Evolutionary conservation across 2,113 vertebrate genomes (phyloP).

Genomic region (Melospiza georgiana): DNA sequence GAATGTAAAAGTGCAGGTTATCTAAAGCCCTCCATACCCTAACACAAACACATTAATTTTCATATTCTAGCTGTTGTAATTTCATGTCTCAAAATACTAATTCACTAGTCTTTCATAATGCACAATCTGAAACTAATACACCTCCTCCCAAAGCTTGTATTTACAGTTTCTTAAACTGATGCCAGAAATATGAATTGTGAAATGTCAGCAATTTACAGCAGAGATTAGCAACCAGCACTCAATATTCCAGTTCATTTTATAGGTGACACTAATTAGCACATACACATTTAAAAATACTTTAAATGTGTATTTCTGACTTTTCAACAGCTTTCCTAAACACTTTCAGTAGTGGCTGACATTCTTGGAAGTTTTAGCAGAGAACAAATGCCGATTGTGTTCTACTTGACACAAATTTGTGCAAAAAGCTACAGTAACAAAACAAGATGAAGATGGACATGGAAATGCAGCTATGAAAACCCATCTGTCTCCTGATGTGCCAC

Average conservation of each 20-base stretch:
- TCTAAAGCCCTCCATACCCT: not conserved
- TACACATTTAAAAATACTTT: not conserved
- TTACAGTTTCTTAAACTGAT: conserved; percentile 4
- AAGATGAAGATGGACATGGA: not conserved
- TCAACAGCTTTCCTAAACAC: not conserved
- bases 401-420: not conserved
- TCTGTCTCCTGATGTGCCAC: not conserved
- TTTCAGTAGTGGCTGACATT: not conserved
- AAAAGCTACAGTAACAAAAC: not conserved
- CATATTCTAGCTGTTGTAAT: not conserved
- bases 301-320: not conserved
- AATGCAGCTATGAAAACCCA: not conserved
- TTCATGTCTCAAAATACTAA: not conserved
- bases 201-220: not conserved
- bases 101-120: conserved; percentile 3
- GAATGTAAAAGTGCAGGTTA: not conserved
- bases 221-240: not conserved
- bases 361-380: not conserved
- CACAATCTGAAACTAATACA: not conserved
- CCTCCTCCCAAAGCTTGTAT: conserved; percentile 10
- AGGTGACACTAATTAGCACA: not conserved
- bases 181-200: not conserved
- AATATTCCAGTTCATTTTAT: conserved; percentile 7
- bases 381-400: not conserved
- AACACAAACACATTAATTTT: not conserved